Base-by-base conservation (phyloP, 64 coral and sea anemone genomes). In the Porites lutea region DNA sequence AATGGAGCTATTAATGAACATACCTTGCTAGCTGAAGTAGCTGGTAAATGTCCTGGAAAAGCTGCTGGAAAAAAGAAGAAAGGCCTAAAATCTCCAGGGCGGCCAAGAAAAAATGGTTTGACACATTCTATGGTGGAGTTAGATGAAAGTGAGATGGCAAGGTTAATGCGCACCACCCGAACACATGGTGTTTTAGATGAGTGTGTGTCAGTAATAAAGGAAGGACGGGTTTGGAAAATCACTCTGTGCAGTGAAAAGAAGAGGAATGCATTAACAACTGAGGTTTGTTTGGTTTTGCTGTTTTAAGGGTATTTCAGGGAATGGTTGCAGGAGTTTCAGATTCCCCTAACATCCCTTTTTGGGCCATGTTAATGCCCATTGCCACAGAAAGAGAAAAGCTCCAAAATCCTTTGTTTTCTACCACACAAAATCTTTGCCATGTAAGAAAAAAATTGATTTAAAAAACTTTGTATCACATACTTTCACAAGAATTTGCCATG, bases 221-320 rank as follows among this genome's bases (percentile, higher is more conserved):
- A 92, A 69, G 91, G 91, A 60, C 10, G 71, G 6, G 49, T 92
- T 50, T 77, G 61, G 55, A 92, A 76, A 60, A 73, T 92, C 14
- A 87, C 91, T 44, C 21, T 92, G 14, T 92, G 91, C 52, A 92
- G 75, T 87, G 91, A 92, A 79, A 87, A 46, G 15, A 92, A 87
- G 84, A 52, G 87, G 52, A 92, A 92, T 92, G 60, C 82, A 9
- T 64, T 92, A 11, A 92, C 91, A 11, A 87, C 84, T 69, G 91
- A 71, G 73, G 91, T 92, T 4, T 48, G 90, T 92, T 22, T 49
- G n/a, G 10, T 84, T 65, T 77, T 72, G n/a, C 22, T 23, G 3
- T 48, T 48, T 2, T 27, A 48, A 48, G n/a, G 68, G 6, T 11
- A 23, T 22, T 8, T 71, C 22, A n/a, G 10, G 16, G 19, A 27